A percentile compares a stretch with the other conserved stretches of the same genome.
phyloP scores from a whole-genome alignment of 1,140 invertebrate genomes.

The Drosophila azteca region DNA sequence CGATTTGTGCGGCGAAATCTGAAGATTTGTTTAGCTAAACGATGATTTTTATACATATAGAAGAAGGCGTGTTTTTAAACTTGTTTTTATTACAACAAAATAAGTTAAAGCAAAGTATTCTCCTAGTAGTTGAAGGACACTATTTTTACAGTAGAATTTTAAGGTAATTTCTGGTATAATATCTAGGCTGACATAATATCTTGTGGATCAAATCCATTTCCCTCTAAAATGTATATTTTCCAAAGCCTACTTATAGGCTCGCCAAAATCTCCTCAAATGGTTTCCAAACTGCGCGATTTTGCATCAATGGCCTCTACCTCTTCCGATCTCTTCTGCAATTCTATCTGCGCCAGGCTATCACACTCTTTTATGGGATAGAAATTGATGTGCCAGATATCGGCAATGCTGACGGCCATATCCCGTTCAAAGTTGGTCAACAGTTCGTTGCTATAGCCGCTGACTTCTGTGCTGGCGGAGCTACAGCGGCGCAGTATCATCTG shows the following conservation, averaged over 20 bases:
- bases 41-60: not conserved
- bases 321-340: constrained; percentile 3
- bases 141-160: too few species aligned
- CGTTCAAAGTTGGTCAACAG: constrained; percentile 53
- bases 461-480: constrained; percentile 54
- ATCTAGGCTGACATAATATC: not conserved
- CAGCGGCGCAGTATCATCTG: constrained; percentile 55
- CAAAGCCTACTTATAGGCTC: constrained; percentile 52
- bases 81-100: not conserved
- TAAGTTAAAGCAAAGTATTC: too few species aligned
- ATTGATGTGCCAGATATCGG: constrained; percentile 75
- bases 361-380: constrained; percentile 53
- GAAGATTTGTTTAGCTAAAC: not conserved
- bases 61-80: not conserved
- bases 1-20: constrained; percentile 23
- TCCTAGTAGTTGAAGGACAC: too few species aligned
- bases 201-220: constrained; percentile 3
- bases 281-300: constrained; percentile 55
- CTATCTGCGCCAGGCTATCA: constrained; percentile 26
- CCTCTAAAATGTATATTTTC: not conserved
- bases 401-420: constrained; percentile 68
- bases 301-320: not conserved
- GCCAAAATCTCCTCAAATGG: constrained; percentile 35
- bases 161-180: not conserved
- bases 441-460: constrained; percentile 62